Evolutionary conservation across 2,113 vertebrate species (phyloP).

Genomic region (Lepus europaeus): DNA sequence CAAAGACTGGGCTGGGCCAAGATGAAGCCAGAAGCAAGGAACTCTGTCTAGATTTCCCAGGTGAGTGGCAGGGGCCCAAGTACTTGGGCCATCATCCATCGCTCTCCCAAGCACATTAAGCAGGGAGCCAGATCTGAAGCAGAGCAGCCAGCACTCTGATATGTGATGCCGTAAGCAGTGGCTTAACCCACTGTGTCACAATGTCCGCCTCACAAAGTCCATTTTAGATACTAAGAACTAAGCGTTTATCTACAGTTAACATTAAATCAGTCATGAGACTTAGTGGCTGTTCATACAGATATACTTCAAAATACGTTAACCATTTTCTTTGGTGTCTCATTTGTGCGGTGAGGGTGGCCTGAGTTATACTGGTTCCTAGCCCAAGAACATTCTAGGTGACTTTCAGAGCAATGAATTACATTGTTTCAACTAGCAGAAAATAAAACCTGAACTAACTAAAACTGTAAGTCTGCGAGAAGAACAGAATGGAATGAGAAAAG

Average conservation of each 20-base stretch:
- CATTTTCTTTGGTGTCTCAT: slow-evolving; percentile 17
- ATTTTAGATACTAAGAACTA: slow-evolving; percentile 38
- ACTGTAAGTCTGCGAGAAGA: background rate
- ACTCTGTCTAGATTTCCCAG: no score
- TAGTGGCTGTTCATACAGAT: background rate
- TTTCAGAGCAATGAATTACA: background rate
- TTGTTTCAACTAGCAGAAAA: background rate
- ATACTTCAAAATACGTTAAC: background rate
- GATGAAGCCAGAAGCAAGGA: no score
- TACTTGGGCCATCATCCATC: no score
- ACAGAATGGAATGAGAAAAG: background rate
- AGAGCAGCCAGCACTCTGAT: no score
- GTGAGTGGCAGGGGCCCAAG: no score
- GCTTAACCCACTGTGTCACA: no score
- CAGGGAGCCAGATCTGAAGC: no score
- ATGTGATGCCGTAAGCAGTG: no score
- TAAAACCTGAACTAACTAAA: background rate
- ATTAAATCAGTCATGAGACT: background rate
- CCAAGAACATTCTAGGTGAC: background rate
- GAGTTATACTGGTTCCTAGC: background rate
- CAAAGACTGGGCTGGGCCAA: no score
- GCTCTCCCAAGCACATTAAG: no score
- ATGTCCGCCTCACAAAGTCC: no score
- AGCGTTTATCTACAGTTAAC: background rate
- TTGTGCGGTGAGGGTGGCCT: background rate